Conservation (phyloP, 2,797 vertebrate species). For the Anas capensis region DNA sequence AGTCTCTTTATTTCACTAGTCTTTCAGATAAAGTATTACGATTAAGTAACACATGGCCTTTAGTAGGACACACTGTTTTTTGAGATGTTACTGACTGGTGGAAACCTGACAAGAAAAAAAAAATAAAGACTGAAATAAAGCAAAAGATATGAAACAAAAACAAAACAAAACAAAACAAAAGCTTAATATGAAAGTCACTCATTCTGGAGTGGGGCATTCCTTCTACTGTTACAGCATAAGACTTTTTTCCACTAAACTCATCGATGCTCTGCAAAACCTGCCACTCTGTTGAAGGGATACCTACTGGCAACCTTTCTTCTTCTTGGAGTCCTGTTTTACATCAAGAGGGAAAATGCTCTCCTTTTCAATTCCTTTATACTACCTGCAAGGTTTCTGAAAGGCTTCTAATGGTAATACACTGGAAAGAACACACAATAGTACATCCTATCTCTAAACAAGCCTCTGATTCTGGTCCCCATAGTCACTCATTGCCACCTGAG, state of each 20-base stretch:
- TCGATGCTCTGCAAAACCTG: not conserved
- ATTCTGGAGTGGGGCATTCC: not conserved
- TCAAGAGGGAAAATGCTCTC: not conserved
- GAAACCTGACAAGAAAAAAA: not conserved
- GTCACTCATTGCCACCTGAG: not conserved
- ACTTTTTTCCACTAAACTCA: not conserved
- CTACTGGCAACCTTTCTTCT: not conserved
- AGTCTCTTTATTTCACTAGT: slow-evolving; percentile 55
- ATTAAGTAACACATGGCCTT: slow-evolving; percentile 48
- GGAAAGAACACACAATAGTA: not conserved
- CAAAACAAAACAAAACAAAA: too few relatives aligned
- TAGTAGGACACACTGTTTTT: slow-evolving; percentile 8
- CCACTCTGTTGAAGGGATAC: not conserved
- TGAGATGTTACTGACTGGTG: not conserved
- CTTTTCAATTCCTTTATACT: not conserved
- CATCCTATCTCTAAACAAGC: not conserved
- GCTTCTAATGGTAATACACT: not conserved
- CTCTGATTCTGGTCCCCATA: not conserved
- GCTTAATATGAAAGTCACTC: not conserved
- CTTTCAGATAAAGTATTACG: slow-evolving; percentile 60
- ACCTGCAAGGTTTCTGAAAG: not conserved
- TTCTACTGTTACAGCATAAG: not conserved
- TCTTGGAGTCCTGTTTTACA: slow-evolving; percentile 7
- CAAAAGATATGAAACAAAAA: not conserved
- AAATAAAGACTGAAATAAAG: not conserved